Evolutionary conservation across 2,797 vertebrate genomes (phyloP).

Genomic region (Pangasius krempfi): DNA sequence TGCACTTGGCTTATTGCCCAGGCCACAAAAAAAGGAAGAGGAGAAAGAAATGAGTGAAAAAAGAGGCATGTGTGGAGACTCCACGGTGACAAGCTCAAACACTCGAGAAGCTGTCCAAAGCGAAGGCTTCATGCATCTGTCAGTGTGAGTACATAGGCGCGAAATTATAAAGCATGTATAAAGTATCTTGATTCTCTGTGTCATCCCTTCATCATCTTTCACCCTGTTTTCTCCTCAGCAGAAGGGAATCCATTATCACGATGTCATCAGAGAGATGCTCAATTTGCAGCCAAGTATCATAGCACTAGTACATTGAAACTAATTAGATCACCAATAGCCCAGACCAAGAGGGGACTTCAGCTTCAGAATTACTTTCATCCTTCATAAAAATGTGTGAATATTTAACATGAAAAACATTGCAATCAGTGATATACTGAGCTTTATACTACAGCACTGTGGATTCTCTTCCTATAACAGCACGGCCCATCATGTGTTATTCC

Average conservation of each 20-base stretch:
- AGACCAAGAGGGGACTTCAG: neutral
- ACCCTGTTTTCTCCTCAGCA: neutral
- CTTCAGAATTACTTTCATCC: neutral
- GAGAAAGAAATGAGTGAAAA: constrained; percentile 28
- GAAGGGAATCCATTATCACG: neutral
- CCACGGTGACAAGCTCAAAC: constrained; percentile 39
- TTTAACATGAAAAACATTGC: neutral
- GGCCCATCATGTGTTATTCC: neutral
- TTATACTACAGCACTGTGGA: neutral
- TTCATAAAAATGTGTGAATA: neutral
- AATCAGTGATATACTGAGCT: no score
- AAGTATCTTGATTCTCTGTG: neutral
- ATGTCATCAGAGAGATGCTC: neutral
- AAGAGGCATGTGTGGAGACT: constrained; percentile 48
- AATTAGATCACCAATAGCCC: neutral
- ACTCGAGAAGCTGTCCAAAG: constrained; percentile 41
- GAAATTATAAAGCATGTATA: neutral
- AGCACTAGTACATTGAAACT: neutral
- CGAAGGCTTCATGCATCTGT: no score
- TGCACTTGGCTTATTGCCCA: constrained; percentile 53
- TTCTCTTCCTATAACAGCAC: neutral
- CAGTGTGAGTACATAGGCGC: no score
- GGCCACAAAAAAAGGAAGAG: constrained; percentile 25
- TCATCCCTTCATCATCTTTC: neutral
- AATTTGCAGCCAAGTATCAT: neutral